phyloP scores from a whole-genome alignment of 2,888 invertebrate species.

The Drosophila sordidapex region DNA sequence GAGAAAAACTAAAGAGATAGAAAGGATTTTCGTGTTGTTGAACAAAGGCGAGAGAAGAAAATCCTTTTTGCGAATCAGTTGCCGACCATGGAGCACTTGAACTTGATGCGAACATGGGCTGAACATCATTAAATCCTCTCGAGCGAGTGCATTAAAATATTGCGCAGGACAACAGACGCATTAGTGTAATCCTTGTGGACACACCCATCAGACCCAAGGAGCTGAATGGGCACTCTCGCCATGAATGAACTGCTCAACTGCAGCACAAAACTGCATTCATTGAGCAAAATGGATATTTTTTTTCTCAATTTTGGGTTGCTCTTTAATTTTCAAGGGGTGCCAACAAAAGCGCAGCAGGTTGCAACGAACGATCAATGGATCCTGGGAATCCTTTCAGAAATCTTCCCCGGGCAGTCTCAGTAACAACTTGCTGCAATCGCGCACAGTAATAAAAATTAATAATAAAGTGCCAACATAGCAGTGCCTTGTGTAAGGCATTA shows the following conservation, averaged over 20 bases:
- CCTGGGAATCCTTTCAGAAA: conserved; percentile 69
- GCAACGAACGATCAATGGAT: conserved; percentile 44
- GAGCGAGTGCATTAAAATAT: conserved; percentile 68
- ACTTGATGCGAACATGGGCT: conserved; percentile 67
- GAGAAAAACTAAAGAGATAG: conserved; percentile 15
- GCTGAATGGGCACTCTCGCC: conserved; percentile 42
- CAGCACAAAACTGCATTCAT: conserved; percentile 52
- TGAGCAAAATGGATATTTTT: conserved; percentile 38
- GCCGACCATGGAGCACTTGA: conserved; percentile 68
- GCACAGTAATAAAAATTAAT: conserved; percentile 70
- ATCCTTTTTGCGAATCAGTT: conserved; percentile 78
- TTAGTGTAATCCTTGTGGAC: conserved; percentile 76
- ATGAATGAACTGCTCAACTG: conserved; percentile 52
- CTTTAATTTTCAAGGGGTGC: conserved; percentile 35
- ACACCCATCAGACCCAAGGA: conserved; percentile 57
- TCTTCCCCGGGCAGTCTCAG: conserved; percentile 11
- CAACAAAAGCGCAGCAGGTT: conserved; percentile 70
- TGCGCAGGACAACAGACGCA: conserved; percentile 70
- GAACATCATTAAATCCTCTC: conserved; percentile 81
- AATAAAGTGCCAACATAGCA: conserved; percentile 71
- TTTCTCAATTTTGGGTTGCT: conserved; percentile 21
- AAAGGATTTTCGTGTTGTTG: conserved; percentile 66
- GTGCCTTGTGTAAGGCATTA: conserved; percentile 64
- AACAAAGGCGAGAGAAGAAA: conserved; percentile 42
- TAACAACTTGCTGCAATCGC: conserved; percentile 61